Evolutionary conservation across 2,888 invertebrate genomes (phyloP), one percentile per base, ranked within the genome.

Genomic region (Pilophorus perplexus): DNA sequence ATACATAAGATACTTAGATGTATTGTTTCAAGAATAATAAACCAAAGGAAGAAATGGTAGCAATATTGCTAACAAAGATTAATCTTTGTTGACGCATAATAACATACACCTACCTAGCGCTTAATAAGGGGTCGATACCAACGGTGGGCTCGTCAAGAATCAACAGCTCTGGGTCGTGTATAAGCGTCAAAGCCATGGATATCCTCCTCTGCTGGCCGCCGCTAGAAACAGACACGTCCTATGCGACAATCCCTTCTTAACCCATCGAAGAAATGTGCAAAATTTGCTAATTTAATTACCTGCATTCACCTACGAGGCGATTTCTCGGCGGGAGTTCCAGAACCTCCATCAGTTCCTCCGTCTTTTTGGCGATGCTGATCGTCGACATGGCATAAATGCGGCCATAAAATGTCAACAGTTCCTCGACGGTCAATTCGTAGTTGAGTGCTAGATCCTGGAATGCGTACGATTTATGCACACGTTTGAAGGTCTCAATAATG

Each of bases 181-280:
- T 74, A 40, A 81, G 74, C 2, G 80, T 80, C 1, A 78, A 78
- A 5, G 80, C 79, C 72, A 81, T 78, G 1, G 80, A 80, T 2
- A 80, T 78, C 52, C 81, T 74, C 27, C 81, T 73, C 72, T 79
- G 79, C 72, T 81, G 80, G 10, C 81, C 81, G 42, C 80, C 81
- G 73, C 80, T 80, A 71, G 8, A 71, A 69, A 23, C 16, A 60
- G n/a, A n/a, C n/a, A n/a, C n/a, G n/a, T n/a, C n/a, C n/a, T n/a
- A n/a, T n/a, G n/a, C n/a, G n/a, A n/a, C n/a, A n/a, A n/a, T n/a
- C n/a, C n/a, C n/a, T n/a, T n/a, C n/a, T n/a, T n/a, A n/a, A n/a
- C n/a, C n/a, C n/a, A n/a, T n/a, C n/a, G n/a, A n/a, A 33, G 12
- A 6, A 33, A 10, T 42, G 6, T 42, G 5, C n/a, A 5, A n/a